Conservation (phyloP, 2,113 vertebrate species). For the Vanacampus margaritifer region DNA sequence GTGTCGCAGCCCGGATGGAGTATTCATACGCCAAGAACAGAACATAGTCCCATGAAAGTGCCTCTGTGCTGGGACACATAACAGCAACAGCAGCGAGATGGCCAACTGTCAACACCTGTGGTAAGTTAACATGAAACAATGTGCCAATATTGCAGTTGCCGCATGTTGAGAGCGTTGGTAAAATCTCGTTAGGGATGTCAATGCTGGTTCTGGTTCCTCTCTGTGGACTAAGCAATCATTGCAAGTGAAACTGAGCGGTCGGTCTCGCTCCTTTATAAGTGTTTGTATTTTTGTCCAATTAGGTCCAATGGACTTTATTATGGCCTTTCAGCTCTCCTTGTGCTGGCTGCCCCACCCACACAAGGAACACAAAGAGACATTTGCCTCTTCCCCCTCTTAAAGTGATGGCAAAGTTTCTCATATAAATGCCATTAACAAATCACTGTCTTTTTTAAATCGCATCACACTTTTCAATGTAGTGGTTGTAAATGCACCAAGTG, state of each 20-base stretch:
- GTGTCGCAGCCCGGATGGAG: conserved; percentile 50
- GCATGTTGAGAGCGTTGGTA: neutral
- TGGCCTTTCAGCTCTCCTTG: conserved; percentile 9
- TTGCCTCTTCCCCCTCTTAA: no score
- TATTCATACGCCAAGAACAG: conserved; percentile 52
- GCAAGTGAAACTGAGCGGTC: neutral
- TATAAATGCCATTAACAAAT: no score
- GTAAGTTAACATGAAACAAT: conserved; percentile 46
- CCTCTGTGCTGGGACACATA: conserved; percentile 39
- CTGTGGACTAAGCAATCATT: neutral
- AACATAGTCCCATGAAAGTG: conserved; percentile 66
- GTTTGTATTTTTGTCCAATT: neutral
- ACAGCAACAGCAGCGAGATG: conserved; percentile 56
- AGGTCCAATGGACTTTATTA: neutral
- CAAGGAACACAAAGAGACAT: conserved; percentile 12
- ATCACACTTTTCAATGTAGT: no score
- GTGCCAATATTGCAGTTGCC: neutral
- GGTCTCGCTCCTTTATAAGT: neutral
- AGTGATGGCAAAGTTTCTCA: no score
- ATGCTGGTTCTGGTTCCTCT: neutral
- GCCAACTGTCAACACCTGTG: conserved; percentile 56
- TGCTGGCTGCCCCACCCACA: conserved; percentile 49
- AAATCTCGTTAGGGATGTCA: neutral
- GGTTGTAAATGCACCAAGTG: no score
- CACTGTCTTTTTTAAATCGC: no score